Evolutionary conservation across 2,888 invertebrate species (phyloP).

Genomic region (Heteropelma amictum): DNA sequence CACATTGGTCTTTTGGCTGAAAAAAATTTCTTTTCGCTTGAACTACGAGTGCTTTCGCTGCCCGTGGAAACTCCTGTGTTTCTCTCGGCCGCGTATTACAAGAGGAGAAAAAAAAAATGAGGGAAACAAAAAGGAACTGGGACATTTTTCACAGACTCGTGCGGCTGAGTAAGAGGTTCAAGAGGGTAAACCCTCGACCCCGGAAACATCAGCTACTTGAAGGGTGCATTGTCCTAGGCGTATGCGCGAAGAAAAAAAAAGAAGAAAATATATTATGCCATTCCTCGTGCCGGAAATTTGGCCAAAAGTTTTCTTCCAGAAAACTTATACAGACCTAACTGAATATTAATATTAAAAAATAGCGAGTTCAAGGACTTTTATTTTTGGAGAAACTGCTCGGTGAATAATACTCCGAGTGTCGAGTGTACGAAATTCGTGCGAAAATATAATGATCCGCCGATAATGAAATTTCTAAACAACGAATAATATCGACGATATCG

Average conservation of each 20-base stretch:
- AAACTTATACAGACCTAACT: neutral
- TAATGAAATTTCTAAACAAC: too few species aligned
- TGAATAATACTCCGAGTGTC: too few species aligned
- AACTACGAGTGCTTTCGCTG: neutral
- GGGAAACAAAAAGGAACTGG: constrained; percentile 28
- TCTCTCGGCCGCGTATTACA: constrained; percentile 14
- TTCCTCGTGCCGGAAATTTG: constrained; percentile 6
- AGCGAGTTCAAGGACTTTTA: too few species aligned
- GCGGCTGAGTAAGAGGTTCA: constrained; percentile 37
- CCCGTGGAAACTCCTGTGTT: constrained; percentile 18
- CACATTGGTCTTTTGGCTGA: neutral
- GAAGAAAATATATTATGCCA: constrained; percentile 1
- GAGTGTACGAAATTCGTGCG: too few species aligned
- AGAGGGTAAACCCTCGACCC: constrained; percentile 52
- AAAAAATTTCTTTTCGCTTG: neutral
- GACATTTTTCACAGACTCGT: constrained; percentile 33
- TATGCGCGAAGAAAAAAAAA: neutral
- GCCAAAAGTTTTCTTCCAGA: neutral
- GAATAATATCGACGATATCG: too few species aligned
- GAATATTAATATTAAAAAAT: too few species aligned
- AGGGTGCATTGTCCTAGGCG: constrained; percentile 38
- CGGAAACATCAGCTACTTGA: constrained; percentile 34
- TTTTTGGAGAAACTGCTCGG: too few species aligned
- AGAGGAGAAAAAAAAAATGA: neutral
- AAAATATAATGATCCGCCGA: too few species aligned